These are phyloP conservation scores for Myrmecophaga tridactyla DNA, from an alignment of 2,113 vertebrate genomes.

Conservation along the genomic window DNA sequence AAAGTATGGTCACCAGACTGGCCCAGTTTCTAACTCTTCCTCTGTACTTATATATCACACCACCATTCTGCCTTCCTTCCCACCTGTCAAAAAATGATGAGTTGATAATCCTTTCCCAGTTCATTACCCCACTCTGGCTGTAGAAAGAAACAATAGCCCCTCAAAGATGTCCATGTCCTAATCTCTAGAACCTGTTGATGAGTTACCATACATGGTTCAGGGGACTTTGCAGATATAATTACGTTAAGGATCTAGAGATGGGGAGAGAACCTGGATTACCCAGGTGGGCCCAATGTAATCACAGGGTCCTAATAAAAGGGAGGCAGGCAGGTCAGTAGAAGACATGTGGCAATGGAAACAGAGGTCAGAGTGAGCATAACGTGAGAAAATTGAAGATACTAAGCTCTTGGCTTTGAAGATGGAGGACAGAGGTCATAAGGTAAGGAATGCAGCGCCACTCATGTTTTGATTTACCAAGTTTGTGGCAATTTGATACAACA, in stretches of 20 bases:
- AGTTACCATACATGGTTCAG: background rate
- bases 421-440: background rate
- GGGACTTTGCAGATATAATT: background rate
- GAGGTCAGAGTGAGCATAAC: background rate
- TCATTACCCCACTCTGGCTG: background rate
- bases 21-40: background rate
- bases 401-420: background rate
- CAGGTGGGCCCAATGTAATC: background rate
- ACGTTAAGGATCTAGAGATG: background rate
- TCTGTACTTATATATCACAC: background rate
- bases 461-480: background rate
- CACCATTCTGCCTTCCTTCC: background rate
- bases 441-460: background rate
- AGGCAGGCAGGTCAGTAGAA: background rate
- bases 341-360: background rate
- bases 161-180: background rate
- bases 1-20: background rate
- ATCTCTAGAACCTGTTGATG: background rate
- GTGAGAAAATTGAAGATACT: background rate
- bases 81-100: background rate
- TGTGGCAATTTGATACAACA: background rate
- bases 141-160: background rate
- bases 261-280: background rate
- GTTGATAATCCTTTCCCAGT: background rate
- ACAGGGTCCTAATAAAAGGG: background rate